These are phyloP conservation scores for Porites australiensis DNA, from an alignment of 64 coral and sea anemone species.

Conservation along the genomic window DNA sequence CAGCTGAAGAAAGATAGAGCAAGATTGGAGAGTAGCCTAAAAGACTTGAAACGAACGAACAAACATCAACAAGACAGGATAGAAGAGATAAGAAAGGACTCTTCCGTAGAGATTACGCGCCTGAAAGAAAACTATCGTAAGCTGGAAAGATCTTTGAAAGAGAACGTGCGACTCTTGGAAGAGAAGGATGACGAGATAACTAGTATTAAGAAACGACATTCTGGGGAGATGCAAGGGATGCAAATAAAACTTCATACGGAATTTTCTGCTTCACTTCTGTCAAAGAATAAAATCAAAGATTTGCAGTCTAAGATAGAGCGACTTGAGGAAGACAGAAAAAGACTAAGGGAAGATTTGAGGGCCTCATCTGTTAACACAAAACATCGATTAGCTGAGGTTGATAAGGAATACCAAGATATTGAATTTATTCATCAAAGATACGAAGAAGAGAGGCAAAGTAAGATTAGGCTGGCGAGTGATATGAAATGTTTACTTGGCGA, in stretches of 20 bases:
- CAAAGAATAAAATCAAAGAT: conserved; percentile 80
- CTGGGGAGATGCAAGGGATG: conserved; percentile 70
- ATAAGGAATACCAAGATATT: conserved; percentile 63
- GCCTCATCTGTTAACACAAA: conserved; percentile 9
- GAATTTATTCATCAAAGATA: conserved; percentile 65
- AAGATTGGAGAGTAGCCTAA: conserved; percentile 63
- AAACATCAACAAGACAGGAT: conserved; percentile 84
- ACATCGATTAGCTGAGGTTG: conserved; percentile 44
- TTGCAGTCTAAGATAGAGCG: conserved; percentile 76
- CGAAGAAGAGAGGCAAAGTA: conserved; percentile 83
- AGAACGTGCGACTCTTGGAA: conserved; percentile 51
- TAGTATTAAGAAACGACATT: conserved; percentile 65
- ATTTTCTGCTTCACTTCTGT: conserved; percentile 52
- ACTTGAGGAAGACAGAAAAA: conserved; percentile 70
- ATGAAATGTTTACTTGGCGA: conserved; percentile 88
- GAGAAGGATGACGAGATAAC: conserved; percentile 75
- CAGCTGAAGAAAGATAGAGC: conserved; percentile 75
- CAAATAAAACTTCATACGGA: conserved; percentile 76
- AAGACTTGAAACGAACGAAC: conserved; percentile 75
- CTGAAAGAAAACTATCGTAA: conserved; percentile 84
- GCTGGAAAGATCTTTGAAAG: conserved; percentile 74
- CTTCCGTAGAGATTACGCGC: conserved; percentile 60
- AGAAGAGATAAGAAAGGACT: conserved; percentile 87
- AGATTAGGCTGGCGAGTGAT: conserved; percentile 80
- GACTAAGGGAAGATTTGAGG: conserved; percentile 60